Evolutionary conservation across 2,888 invertebrate genomes (phyloP).

Genomic region (Bombyx huttoni): DNA sequence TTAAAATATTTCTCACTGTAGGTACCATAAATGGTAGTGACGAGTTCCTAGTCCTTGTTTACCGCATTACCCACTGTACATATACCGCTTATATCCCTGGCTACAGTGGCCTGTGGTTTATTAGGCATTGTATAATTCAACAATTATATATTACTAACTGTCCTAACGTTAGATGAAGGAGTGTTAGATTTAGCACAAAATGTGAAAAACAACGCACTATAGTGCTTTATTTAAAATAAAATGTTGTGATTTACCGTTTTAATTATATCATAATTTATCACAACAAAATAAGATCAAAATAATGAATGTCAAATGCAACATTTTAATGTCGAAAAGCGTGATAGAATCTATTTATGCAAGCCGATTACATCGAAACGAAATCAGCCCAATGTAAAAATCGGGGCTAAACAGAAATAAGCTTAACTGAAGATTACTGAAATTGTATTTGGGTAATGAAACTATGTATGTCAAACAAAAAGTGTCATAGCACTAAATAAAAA

Average conservation of each 20-base stretch:
- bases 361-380: background rate
- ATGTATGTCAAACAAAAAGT: constrained; percentile 59
- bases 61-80: background rate
- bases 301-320: background rate
- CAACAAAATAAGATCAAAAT: too few relatives aligned
- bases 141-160: too few relatives aligned
- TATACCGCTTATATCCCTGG: background rate
- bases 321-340: background rate
- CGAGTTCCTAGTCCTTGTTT: background rate
- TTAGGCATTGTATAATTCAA: too few relatives aligned
- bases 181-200: too few relatives aligned
- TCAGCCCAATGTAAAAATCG: background rate
- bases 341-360: background rate
- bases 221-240: too few relatives aligned
- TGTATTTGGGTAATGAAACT: constrained; percentile 41
- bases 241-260: too few relatives aligned
- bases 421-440: constrained; percentile 16
- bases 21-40: background rate
- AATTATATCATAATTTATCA: too few relatives aligned
- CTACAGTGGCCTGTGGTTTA: background rate
- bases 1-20: background rate
- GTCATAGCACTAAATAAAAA: constrained; percentile 61
- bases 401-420: background rate
- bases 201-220: too few relatives aligned
- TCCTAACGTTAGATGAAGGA: too few relatives aligned